Evolutionary conservation across 2,113 vertebrate genomes (phyloP).

Genomic region (Strigops habroptila): DNA sequence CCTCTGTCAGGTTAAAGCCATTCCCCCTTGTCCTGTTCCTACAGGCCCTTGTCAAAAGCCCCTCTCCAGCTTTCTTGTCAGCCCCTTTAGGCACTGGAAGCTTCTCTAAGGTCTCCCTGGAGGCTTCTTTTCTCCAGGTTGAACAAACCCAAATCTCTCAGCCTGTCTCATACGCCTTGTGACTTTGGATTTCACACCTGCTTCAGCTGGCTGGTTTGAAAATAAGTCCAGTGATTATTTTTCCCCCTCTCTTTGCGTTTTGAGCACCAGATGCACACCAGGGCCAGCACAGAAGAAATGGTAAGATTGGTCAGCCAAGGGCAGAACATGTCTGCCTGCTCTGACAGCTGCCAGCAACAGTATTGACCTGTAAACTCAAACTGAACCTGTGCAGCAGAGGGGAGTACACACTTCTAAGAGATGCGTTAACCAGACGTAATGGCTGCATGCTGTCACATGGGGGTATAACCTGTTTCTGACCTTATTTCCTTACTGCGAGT

Average conservation of each 20-base stretch:
- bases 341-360: not conserved
- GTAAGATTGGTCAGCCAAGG: not conserved
- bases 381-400: not conserved
- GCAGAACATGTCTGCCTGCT: not conserved
- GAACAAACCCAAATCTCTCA: not conserved
- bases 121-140: not conserved
- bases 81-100: not conserved
- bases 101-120: not conserved
- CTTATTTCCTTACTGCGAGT: not conserved
- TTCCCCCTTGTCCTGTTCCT: not conserved
- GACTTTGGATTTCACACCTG: not conserved
- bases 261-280: not conserved
- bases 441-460: not conserved
- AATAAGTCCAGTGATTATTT: not conserved
- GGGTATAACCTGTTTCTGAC: not conserved
- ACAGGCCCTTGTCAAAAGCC: not conserved
- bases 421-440: not conserved
- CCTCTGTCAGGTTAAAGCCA: not conserved
- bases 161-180: not conserved
- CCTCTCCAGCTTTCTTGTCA: not conserved
- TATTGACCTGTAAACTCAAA: not conserved
- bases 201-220: not conserved
- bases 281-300: not conserved
- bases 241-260: not conserved
- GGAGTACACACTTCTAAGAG: not conserved